A percentile compares a stretch with the other conserved stretches of the same genome.
Evolutionary conservation across 2,888 invertebrate species (phyloP).

Genomic region (Luperina nickerlii): DNA sequence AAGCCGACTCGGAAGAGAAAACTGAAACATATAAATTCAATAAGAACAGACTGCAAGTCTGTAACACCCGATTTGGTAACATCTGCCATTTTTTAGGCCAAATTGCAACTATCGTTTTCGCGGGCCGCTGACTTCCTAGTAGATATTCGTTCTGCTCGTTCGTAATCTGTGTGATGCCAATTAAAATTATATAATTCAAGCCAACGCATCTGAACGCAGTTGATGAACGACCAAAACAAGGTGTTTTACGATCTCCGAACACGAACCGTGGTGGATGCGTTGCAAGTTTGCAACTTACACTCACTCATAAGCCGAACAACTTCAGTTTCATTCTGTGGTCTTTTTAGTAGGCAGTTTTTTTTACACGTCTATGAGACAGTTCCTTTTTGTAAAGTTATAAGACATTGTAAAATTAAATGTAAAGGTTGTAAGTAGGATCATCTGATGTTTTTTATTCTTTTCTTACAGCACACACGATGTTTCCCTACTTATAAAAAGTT

Average conservation of each 20-base stretch:
- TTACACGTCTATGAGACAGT: too few species aligned
- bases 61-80: conserved; percentile 34
- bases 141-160: conserved; percentile 42
- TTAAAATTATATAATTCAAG: conserved; percentile 81
- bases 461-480: not conserved
- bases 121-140: conserved; percentile 68
- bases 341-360: not conserved
- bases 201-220: conserved; percentile 66
- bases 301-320: conserved; percentile 6
- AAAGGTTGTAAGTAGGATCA: conserved; percentile 16
- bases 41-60: conserved; percentile 32
- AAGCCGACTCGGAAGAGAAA: conserved; percentile 6
- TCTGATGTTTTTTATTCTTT: conserved; percentile 18
- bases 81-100: conserved; percentile 42
- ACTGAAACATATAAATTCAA: conserved; percentile 26
- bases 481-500: conserved; percentile 25
- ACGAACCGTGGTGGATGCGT: conserved; percentile 67
- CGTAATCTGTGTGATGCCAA: conserved; percentile 72
- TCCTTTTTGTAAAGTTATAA: not conserved
- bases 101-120: conserved; percentile 66
- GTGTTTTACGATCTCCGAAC: conserved; percentile 73
- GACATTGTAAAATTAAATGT: conserved; percentile 19
- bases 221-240: conserved; percentile 79
- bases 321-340: not conserved
- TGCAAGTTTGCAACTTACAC: conserved; percentile 21